Evolutionary conservation across 2,888 invertebrate genomes (phyloP).

Genomic region (Zele albiditarsus): DNA sequence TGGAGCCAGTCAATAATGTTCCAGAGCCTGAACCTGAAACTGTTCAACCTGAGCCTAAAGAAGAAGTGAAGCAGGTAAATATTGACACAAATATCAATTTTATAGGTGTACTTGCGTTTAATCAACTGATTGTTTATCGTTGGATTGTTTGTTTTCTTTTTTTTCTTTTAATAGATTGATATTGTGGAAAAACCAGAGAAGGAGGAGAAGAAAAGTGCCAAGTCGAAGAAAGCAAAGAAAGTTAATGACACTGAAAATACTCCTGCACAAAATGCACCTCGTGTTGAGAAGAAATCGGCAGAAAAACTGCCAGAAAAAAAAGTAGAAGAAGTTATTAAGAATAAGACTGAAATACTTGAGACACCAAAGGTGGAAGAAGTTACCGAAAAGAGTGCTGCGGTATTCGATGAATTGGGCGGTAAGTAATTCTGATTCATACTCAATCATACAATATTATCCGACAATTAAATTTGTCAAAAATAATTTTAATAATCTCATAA

Average conservation of each 20-base stretch:
- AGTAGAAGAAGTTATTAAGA: constrained; percentile 52
- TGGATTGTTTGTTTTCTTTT: constrained; percentile 34
- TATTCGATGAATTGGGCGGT: constrained; percentile 79
- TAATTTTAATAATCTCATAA: not conserved
- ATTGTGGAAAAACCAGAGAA: constrained; percentile 66
- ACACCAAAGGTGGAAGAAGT: constrained; percentile 48
- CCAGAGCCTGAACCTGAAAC: constrained; percentile 59
- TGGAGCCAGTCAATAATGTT: constrained; percentile 64
- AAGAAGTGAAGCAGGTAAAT: constrained; percentile 52
- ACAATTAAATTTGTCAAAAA: not conserved
- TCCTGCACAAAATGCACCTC: constrained; percentile 37
- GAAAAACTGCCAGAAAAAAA: constrained; percentile 53
- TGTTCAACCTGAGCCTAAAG: constrained; percentile 51
- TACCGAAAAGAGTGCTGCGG: constrained; percentile 65
- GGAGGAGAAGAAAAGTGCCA: constrained; percentile 70
- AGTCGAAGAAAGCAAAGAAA: constrained; percentile 70
- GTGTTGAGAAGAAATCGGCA: constrained; percentile 58
- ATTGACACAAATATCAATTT: not conserved
- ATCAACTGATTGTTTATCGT: not conserved
- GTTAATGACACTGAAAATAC: constrained; percentile 62
- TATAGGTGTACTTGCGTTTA: not conserved
- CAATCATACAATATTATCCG: constrained; percentile 26
- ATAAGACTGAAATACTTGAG: constrained; percentile 57
- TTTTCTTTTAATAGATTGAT: constrained; percentile 53
- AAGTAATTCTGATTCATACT: constrained; percentile 69